Percentiles rank a stretch among this genome's conserved stretches.
Evolutionary conservation across 2,888 invertebrate species (phyloP).

Genomic region (Erannis defoliaria): DNA sequence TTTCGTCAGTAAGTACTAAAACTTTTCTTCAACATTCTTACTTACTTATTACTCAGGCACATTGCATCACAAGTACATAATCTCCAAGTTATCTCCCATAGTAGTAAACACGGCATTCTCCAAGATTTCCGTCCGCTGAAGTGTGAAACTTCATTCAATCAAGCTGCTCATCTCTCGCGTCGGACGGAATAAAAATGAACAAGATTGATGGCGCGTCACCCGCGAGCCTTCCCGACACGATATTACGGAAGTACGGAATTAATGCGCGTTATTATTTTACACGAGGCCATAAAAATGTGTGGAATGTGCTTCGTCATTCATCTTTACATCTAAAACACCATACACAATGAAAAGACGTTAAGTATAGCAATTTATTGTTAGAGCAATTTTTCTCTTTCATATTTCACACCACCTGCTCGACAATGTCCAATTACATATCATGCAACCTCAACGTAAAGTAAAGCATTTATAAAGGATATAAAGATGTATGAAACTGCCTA

Average conservation of each 20-base stretch:
- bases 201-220: slow-evolving; percentile 66
- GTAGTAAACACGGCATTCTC: slow-evolving; percentile 26
- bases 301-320: slow-evolving; percentile 14
- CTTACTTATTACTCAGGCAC: not conserved
- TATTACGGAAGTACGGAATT: slow-evolving; percentile 38
- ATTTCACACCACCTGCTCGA: too few species aligned
- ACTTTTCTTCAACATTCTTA: too few species aligned
- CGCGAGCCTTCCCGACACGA: slow-evolving; percentile 34
- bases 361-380: too few species aligned
- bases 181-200: slow-evolving; percentile 61
- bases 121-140: slow-evolving; percentile 34
- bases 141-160: slow-evolving; percentile 55
- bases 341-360: too few species aligned
- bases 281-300: slow-evolving; percentile 26
- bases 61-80: not conserved
- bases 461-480: too few species aligned
- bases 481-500: too few species aligned
- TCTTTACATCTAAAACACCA: slow-evolving; percentile 7
- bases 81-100: not conserved
- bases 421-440: too few species aligned
- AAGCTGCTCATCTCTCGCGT: slow-evolving; percentile 50
- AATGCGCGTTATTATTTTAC: slow-evolving; percentile 39
- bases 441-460: too few species aligned
- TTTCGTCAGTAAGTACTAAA: too few species aligned
- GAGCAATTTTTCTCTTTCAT: too few species aligned